phyloP scores from a whole-genome alignment of 2,888 invertebrate genomes.

The Empis livida region DNA sequence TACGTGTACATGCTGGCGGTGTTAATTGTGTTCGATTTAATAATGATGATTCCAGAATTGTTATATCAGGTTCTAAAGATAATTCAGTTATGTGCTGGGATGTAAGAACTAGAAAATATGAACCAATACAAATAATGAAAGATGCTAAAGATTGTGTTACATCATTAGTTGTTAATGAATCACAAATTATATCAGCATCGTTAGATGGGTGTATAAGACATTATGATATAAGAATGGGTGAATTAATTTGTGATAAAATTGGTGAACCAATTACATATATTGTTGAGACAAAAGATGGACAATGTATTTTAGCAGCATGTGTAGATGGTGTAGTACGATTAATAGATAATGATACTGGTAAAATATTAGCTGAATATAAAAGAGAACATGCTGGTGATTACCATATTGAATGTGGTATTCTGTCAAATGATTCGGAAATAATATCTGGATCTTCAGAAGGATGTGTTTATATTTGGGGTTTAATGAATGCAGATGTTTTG shows the following conservation, averaged over 20 bases:
- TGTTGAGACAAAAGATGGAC: conserved; percentile 80
- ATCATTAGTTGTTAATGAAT: conserved; percentile 64
- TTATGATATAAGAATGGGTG: conserved; percentile 85
- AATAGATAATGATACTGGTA: conserved; percentile 78
- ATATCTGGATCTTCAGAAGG: conserved; percentile 86
- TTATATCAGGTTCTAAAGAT: conserved; percentile 87
- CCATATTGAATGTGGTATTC: conserved; percentile 76
- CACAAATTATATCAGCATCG: conserved; percentile 82
- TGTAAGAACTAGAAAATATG: conserved; percentile 48
- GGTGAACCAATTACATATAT: conserved; percentile 76
- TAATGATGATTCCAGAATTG: conserved; percentile 90
- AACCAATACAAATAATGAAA: conserved; percentile 68
- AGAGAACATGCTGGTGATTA: conserved; percentile 67
- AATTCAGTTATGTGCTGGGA: conserved; percentile 92
- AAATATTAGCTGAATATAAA: conserved; percentile 60
- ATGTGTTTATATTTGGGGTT: conserved; percentile 54
- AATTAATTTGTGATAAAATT: conserved; percentile 68
- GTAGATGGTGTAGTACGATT: conserved; percentile 71
- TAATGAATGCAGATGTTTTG: conserved; percentile 57
- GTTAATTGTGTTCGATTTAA: conserved; percentile 66
- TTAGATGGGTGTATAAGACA: conserved; percentile 76
- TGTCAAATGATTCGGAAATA: conserved; percentile 71
- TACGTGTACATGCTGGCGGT: conserved; percentile 76
- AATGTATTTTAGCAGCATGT: conserved; percentile 77
- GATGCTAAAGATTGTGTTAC: conserved; percentile 91